Conservation (phyloP, 1,140 invertebrate species). For the Zaprionus inermis region DNA sequence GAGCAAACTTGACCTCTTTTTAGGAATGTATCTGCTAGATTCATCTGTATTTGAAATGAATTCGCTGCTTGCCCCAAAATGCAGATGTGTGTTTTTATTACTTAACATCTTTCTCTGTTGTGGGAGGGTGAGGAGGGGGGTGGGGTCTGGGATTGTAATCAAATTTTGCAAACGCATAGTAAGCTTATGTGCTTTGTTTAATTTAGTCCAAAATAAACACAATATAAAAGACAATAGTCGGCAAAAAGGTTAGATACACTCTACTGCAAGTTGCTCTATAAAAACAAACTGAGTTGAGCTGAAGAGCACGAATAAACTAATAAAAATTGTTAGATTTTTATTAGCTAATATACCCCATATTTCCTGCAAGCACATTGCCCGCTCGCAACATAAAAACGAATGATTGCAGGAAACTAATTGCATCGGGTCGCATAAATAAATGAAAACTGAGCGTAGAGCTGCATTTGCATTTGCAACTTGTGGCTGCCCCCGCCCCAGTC, state of each 20-base stretch:
- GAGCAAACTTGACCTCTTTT: conserved; percentile 39
- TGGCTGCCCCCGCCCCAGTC: not conserved
- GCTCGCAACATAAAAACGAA: not conserved
- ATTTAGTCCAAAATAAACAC: not conserved
- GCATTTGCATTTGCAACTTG: not conserved
- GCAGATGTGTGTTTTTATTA: conserved; percentile 1
- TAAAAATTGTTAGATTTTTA: too few relatives aligned
- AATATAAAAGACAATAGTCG: not conserved
- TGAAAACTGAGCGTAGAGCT: not conserved
- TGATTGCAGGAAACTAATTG: not conserved
- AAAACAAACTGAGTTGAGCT: not conserved
- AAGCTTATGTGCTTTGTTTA: not conserved
- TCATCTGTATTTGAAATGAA: conserved; percentile 64
- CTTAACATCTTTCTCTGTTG: not conserved
- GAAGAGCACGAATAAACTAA: too few relatives aligned
- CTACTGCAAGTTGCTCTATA: not conserved
- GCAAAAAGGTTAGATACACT: not conserved
- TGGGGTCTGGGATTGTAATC: too few relatives aligned
- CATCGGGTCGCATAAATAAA: not conserved
- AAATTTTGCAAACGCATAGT: not conserved
- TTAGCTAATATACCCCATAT: not conserved
- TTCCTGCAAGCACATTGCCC: not conserved
- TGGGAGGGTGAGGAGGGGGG: not conserved
- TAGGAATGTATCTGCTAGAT: conserved; percentile 5
- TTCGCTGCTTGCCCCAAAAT: conserved; percentile 4